Evolutionary conservation across 2,888 invertebrate genomes (phyloP), one percentile per base, ranked within the genome.

Genomic region (Lasioglossum leucozonium): DNA sequence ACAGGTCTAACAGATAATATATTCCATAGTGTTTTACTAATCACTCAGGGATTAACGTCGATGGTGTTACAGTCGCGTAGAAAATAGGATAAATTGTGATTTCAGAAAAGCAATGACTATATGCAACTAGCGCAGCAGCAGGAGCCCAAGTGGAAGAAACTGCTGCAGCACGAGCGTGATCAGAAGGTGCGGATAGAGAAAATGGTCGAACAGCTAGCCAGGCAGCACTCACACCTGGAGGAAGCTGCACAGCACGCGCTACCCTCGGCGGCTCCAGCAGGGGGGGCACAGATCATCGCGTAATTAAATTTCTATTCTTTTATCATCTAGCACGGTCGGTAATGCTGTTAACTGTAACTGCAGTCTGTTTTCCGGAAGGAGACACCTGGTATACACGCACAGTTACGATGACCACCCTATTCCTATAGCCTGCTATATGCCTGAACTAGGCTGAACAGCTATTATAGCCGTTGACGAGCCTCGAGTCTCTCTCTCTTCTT

Each of bases 141-240:
- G 91, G 98, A 98, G 76, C 97, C 98, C 83, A 98, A 99, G 90
- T 98, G 99, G 98, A 98, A 98, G 90, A 97, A 98, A 91, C 97
- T 98, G 94, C 95, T 99, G 87, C 98, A 99, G 91, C 98, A 99
- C 95, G 99, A 99, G 94, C 97, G 99, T 37, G 99, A 99, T 90
- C 99, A 99, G 95, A 97, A 99, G 92, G 96, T 97, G 94, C 96
- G 98, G 72, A 96, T 99, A 87, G 99, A 99, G 94, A 99, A 99
- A 93, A 98, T 99, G 96, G 98, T 99, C 26, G 99, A 99, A 94
- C 99, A 99, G 93, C 96, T 99, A 86, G 99, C 99, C 22, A 97
- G 98, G 90, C 99, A 99, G 95, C 99, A 99, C 95, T 99, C 99
- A 81, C 98, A 98, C 92, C 96, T 99, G 89, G 99, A 99, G 95